Evolutionary conservation across 2,888 invertebrate species (phyloP), one percentile per base, ranked within the genome.

Genomic region (Erebia palarica): DNA sequence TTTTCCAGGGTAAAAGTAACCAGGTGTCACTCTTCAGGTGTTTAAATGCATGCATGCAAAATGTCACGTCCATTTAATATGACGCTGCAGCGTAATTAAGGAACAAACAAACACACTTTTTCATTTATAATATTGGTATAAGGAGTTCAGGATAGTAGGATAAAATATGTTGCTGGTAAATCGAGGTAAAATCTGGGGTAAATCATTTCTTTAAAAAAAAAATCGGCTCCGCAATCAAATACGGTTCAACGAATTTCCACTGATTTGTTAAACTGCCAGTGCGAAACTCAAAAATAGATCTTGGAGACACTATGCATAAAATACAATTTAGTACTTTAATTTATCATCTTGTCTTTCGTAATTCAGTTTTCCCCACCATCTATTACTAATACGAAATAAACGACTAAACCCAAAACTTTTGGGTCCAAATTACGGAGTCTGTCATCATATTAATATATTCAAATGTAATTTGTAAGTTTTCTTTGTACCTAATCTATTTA

Each of bases 381-480:
- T 69, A 72, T 69, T 72, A 65, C 51, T 69, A 72, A 72, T 72
- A 65, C 67, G 60, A 44, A 73, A 60, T 65, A 68, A 68, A 73
- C 63, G 65, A 70, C 21, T 60, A 64, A n/a, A 44, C 70, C 73
- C 68, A 47, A 73, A 73, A 73, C 27, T 72, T 70, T 69, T 49
- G 65, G 67, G 67, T 36, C 53, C 59, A 47, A 69, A 60, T 69
- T 61, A 55, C 42, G 9, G 51, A 60, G 44, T 70, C 65, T 16
- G 14, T 16, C 8, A 49, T 65, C 18, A 36, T 21, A 65, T 65
- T 65, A 65, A 65, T 51, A 63, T 63, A 16, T 58, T 58, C 13
- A 27, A 58, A 58, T 58, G 13, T 3, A 11, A 58, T 18, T 55
- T 16, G 57, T 58, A 27, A 58, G 27, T 58, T 58, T 58, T 57